phyloP scores from a whole-genome alignment of 2,113 vertebrate species.

The Salminus brasiliensis region DNA sequence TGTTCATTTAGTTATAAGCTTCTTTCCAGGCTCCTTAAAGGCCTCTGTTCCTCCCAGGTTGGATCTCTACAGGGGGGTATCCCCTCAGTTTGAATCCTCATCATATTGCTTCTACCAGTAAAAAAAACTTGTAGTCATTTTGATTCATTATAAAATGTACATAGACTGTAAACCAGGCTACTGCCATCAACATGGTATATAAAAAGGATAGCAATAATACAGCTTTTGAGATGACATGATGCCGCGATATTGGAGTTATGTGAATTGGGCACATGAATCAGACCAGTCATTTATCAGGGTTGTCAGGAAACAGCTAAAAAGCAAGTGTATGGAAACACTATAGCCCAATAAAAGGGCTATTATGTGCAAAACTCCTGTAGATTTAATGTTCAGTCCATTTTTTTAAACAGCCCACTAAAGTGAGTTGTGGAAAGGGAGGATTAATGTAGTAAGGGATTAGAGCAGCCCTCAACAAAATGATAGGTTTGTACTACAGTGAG shows the following conservation, averaged over 20 bases:
- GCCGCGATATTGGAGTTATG: background rate
- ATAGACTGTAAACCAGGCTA: no score
- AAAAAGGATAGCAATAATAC: background rate
- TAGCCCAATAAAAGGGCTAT: background rate
- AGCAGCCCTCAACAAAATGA: slow-evolving; percentile 34
- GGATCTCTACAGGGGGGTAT: no score
- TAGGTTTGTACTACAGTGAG: slow-evolving; percentile 37
- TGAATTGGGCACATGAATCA: background rate
- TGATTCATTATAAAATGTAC: no score
- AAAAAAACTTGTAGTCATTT: background rate
- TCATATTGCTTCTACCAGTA: no score
- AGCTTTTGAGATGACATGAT: background rate
- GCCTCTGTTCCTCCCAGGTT: no score
- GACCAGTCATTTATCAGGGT: no score
- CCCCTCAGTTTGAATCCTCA: no score
- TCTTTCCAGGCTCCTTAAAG: no score
- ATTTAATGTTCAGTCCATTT: background rate
- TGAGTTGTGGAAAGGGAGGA: background rate
- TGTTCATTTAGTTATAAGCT: background rate
- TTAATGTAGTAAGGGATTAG: slow-evolving; percentile 42
- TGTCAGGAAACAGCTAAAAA: background rate
- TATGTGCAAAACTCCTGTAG: background rate
- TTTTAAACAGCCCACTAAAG: slow-evolving; percentile 12
- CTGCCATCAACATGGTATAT: background rate
- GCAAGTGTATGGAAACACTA: background rate